A percentile compares a stretch with the other conserved stretches of the same genome.
These are phyloP conservation scores for Akabosia matsudoensis DNA, from an alignment of 1,140 invertebrate species.

Conservation along the genomic window DNA sequence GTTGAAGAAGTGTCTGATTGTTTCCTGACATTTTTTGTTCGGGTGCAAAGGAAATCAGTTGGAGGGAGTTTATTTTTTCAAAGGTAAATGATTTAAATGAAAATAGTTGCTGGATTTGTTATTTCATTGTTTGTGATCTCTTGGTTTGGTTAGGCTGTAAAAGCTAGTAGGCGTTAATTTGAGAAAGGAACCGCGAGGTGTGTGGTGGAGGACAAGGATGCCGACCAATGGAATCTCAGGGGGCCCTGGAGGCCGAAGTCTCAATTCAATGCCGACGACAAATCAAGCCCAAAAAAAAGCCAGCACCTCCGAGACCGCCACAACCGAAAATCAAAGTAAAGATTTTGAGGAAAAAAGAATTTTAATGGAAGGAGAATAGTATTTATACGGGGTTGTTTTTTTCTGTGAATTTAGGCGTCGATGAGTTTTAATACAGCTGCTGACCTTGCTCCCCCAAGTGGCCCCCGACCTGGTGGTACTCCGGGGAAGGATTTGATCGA, in stretches of 20 bases:
- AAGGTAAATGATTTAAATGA: no score
- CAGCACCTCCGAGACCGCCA: constrained; percentile 17
- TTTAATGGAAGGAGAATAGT: not conserved
- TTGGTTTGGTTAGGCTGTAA: no score
- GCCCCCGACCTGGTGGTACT: not conserved
- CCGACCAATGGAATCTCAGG: not conserved
- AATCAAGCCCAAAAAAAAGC: constrained; percentile 12
- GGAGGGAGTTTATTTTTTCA: no score
- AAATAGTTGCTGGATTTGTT: no score
- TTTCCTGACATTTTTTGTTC: no score
- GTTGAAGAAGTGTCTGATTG: no score
- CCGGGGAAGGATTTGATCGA: constrained; percentile 36
- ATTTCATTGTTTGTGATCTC: no score
- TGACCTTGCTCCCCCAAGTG: not conserved
- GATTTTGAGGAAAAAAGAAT: not conserved
- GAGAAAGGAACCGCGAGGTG: no score
- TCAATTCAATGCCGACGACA: not conserved
- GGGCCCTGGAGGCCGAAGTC: not conserved
- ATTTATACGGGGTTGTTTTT: not conserved
- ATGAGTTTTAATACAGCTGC: constrained; percentile 5
- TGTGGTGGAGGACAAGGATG: no score
- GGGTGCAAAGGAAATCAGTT: no score
- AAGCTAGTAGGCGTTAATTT: no score
- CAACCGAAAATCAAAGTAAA: constrained; percentile 8
- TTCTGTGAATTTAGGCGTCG: not conserved